A percentile compares a stretch with the other conserved stretches of the same genome.
Conservation (phyloP, 2,888 invertebrate genomes). For the Palloptera scutellata region DNA sequence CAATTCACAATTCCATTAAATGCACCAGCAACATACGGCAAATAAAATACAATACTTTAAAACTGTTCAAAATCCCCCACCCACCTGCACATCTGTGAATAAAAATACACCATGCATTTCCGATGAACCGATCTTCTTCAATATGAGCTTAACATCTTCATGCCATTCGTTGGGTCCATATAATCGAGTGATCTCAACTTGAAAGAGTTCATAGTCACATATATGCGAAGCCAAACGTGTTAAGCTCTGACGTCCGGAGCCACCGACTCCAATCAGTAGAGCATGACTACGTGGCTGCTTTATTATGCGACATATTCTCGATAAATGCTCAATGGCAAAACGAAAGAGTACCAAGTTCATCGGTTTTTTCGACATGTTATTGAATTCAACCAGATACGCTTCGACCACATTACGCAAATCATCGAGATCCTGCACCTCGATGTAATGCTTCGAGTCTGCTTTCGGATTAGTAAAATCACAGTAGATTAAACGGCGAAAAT, state of each 20-base stretch:
- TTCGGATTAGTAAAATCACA: slow-evolving; percentile 97
- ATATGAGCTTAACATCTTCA: slow-evolving; percentile 85
- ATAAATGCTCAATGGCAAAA: slow-evolving; percentile 94
- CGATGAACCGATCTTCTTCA: slow-evolving; percentile 81
- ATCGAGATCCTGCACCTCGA: slow-evolving; percentile 86
- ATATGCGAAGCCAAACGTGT: slow-evolving; percentile 92
- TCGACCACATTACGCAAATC: slow-evolving; percentile 84
- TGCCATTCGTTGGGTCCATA: slow-evolving; percentile 89
- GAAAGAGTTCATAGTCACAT: slow-evolving; percentile 89
- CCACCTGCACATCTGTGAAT: slow-evolving; percentile 89
- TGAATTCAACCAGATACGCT: slow-evolving; percentile 87
- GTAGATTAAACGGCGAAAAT: slow-evolving; percentile 86
- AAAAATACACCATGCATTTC: slow-evolving; percentile 90
- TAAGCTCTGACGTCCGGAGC: slow-evolving; percentile 91
- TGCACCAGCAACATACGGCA: not conserved
- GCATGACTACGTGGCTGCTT: slow-evolving; percentile 93
- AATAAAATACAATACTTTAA: slow-evolving; percentile 1
- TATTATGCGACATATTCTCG: slow-evolving; percentile 87
- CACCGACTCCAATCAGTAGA: slow-evolving; percentile 89
- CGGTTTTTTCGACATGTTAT: slow-evolving; percentile 95
- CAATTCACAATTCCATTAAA: not conserved
- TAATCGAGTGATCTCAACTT: slow-evolving; percentile 90
- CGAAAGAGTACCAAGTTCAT: slow-evolving; percentile 95
- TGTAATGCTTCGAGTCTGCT: slow-evolving; percentile 85
- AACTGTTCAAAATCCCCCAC: not conserved